Evolutionary conservation across 2,888 invertebrate genomes (phyloP), one percentile per base, ranked within the genome.

Genomic region (Crepidodera aurea): DNA sequence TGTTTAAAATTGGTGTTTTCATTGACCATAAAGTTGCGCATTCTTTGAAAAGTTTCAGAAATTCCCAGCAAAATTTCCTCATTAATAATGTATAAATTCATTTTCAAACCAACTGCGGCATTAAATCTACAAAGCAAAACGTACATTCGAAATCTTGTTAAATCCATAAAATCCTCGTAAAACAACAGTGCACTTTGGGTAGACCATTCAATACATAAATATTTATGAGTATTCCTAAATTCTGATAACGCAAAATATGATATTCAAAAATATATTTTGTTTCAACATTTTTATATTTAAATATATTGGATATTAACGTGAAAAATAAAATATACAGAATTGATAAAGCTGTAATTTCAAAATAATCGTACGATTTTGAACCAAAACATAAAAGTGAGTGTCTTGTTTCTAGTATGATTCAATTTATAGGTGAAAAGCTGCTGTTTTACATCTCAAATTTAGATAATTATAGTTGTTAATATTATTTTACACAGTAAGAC

Each of bases 191-290:
- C 68, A 71, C 65, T 73, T 70, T 70, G 70, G 70, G 70, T 70
- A 65, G 67, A 67, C 69, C 68, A 69, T 68, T 67, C 65, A 44
- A 60, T 56, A 51, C 68, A 69, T 73, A 68, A 71, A 73, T 73
- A 74, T 74, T 74, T 74, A 74, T 73, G 71, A 73, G 58, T 37
- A 27, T 50, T 16, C 27, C 12, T 40, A 34, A 16, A 53, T 46
- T 13, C 12, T 13, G 19, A 27, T 46, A 19, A 8, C 10, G 22
- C 22, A 19, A 18, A 6, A 22, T 22, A 10, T 19, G 22, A 10
- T 44, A 44, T 22, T 19, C 15, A 5, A 40, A 40, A 40, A 25
- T 25, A 25, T 25, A 4, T 25, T 25, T 25, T 25, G 25, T 6
- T 3, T 25, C 3, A 4, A 25, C 4, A 25, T 25, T 25, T 25